Conservation (phyloP, 1,140 invertebrate genomes). For the Caerostris extrusa region DNA sequence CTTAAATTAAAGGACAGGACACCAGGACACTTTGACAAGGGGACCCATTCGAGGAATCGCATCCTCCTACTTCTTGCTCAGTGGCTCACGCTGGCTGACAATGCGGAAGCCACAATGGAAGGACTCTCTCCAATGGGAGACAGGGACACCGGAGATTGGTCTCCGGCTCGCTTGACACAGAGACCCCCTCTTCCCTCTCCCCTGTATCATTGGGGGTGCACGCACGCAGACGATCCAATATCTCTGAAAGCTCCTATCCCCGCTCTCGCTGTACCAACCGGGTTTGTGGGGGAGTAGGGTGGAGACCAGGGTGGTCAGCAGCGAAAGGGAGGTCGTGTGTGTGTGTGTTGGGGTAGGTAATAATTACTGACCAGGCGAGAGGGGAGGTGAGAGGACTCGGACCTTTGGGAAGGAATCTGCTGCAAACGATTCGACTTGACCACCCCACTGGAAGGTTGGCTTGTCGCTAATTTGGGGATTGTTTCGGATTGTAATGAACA, state of each 20-base stretch:
- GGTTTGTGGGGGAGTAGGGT: not conserved
- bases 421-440: conserved; percentile 20
- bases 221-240: conserved; percentile 30
- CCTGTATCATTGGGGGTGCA: conserved; percentile 19
- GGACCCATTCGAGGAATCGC: not conserved
- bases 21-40: not conserved
- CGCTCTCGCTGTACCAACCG: not conserved
- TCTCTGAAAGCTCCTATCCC: conserved; percentile 11
- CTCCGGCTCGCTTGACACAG: not conserved
- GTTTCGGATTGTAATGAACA: not conserved
- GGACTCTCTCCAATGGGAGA: not conserved
- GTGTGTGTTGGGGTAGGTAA: not conserved
- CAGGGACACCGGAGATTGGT: conserved; percentile 2
- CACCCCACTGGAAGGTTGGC: not conserved
- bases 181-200: not conserved
- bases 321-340: not conserved
- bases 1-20: not conserved
- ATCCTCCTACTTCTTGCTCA: not conserved
- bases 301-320: not conserved
- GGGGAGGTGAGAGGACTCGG: not conserved
- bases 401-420: conserved; percentile 32
- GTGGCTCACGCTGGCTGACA: not conserved
- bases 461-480: not conserved
- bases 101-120: not conserved
- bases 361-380: not conserved